Conservation (phyloP, 2,888 invertebrate genomes). For the Eristalinus sepulchralis region DNA sequence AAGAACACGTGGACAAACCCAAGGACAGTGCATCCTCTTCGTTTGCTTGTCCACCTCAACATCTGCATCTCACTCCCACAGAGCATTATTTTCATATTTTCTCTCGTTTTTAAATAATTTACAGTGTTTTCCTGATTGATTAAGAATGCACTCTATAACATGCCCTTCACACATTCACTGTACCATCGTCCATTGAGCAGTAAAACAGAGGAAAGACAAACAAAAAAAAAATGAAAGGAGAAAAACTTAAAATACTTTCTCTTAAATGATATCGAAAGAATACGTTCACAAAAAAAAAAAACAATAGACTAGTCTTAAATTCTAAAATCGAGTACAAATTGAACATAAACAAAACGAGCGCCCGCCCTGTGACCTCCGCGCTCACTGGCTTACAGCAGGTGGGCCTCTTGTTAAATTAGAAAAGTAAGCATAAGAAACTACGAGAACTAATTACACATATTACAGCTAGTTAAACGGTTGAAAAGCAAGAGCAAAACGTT, state of each 20-base stretch:
- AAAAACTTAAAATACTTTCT: neutral
- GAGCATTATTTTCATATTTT: no score
- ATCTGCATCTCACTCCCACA: no score
- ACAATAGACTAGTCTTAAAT: conserved; percentile 28
- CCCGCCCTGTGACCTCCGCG: no score
- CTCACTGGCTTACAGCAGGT: neutral
- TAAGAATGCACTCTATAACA: neutral
- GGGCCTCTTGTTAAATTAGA: neutral
- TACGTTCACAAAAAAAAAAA: neutral
- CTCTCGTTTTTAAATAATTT: neutral
- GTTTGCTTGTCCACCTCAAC: no score
- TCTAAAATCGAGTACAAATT: conserved; percentile 8
- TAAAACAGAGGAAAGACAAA: no score
- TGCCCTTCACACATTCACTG: neutral
- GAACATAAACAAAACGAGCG: conserved; percentile 4
- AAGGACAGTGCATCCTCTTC: no score
- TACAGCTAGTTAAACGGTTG: conserved; percentile 26
- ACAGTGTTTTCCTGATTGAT: neutral
- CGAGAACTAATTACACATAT: conserved; percentile 42
- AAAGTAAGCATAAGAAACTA: conserved; percentile 3
- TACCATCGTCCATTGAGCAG: neutral
- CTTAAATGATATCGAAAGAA: neutral
- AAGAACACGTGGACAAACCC: no score
- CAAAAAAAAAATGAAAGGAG: no score
- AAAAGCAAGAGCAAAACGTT: conserved; percentile 4